Percentiles rank a stretch among this genome's conserved stretches.
Conservation (phyloP, 2,888 invertebrate species). For the Drepanosiphum platanoidis region DNA sequence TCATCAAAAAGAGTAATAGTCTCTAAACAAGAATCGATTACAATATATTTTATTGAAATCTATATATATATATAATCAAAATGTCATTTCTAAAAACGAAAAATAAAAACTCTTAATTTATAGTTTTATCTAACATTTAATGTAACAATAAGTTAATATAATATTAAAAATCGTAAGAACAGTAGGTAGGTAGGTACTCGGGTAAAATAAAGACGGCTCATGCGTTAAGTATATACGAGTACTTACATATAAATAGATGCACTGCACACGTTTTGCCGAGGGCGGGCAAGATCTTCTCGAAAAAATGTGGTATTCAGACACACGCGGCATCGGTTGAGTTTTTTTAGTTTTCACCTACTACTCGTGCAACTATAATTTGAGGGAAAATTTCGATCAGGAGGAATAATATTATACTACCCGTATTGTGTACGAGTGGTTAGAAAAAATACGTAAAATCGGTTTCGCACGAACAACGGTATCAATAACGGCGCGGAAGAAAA, state of each 20-base stretch:
- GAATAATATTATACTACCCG: too few species aligned
- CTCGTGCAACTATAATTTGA: too few species aligned
- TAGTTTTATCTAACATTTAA: background rate
- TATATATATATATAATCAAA: too few species aligned
- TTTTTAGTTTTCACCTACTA: background rate
- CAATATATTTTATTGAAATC: slow-evolving; percentile 51
- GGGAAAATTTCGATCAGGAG: too few species aligned
- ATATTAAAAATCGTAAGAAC: background rate
- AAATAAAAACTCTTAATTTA: background rate
- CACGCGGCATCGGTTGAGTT: background rate
- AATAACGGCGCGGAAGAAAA: too few species aligned
- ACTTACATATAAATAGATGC: too few species aligned
- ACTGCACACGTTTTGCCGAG: background rate
- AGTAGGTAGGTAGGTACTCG: background rate
- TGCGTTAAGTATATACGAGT: background rate
- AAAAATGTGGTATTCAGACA: background rate
- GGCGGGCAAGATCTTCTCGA: background rate
- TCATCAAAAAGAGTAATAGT: background rate
- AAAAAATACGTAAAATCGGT: too few species aligned
- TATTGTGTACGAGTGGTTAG: too few species aligned
- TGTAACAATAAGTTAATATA: background rate
- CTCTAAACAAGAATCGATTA: background rate
- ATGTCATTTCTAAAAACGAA: background rate
- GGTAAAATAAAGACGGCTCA: background rate
- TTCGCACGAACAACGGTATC: too few species aligned